These are phyloP conservation scores for Beroe forskalii DNA, from an alignment of 37 sponge, comb jelly and placozoan species.

Conservation along the genomic window DNA sequence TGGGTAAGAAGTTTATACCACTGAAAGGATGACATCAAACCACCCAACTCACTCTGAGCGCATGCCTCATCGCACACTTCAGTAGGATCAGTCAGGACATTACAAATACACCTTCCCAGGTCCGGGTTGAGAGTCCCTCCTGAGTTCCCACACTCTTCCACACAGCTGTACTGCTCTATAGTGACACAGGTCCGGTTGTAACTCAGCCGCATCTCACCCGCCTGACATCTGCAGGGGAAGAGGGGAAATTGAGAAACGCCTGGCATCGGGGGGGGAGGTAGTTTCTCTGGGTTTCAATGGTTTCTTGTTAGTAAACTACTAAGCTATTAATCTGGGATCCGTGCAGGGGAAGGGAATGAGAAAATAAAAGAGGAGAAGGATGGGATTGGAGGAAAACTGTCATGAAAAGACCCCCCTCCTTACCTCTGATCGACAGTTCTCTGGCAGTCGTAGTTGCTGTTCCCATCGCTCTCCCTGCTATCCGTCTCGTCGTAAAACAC, in stretches of 20 bases:
- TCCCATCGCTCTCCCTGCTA: slow-evolving; percentile 17
- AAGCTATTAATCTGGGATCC: no score
- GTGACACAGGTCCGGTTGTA: not conserved
- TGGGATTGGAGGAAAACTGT: no score
- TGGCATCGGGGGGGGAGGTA: no score
- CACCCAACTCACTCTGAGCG: not conserved
- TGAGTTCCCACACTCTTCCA: not conserved
- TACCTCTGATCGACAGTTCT: slow-evolving; percentile 36
- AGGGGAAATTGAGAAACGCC: no score
- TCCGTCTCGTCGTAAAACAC: slow-evolving; percentile 64
- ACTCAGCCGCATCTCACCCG: not conserved
- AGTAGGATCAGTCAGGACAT: not conserved
- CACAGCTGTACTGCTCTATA: not conserved
- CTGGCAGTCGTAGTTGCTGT: slow-evolving; percentile 45
- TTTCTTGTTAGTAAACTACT: no score
- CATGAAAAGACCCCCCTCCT: not conserved
- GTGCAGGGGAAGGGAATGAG: no score
- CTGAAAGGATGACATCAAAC: no score
- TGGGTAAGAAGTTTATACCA: no score
- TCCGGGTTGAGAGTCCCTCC: not conserved
- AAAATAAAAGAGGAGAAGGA: no score
- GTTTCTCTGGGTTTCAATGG: no score
- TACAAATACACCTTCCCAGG: slow-evolving; percentile 37
- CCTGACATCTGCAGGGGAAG: slow-evolving; percentile 11
- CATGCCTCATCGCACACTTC: not conserved